Conservation (phyloP, 2,888 invertebrate genomes). For the Euproctis similis region DNA sequence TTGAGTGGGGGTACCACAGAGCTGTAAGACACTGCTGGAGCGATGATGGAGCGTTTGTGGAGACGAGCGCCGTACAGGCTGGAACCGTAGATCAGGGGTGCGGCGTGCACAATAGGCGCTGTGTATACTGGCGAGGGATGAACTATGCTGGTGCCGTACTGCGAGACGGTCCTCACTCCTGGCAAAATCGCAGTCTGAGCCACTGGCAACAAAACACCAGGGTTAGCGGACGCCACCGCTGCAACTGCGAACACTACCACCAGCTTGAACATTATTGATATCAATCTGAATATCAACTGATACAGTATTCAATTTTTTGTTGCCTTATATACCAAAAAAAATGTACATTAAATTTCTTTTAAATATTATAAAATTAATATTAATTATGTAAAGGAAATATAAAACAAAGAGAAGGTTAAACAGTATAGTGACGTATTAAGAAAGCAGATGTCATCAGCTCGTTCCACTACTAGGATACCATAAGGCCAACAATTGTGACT, state of each 20-base stretch:
- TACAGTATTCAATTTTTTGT: too few relatives aligned
- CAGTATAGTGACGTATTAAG: too few relatives aligned
- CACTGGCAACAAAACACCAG: conserved; percentile 40
- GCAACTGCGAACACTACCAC: conserved; percentile 78
- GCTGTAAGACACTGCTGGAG: conserved; percentile 9
- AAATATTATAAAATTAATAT: too few relatives aligned
- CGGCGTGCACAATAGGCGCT: conserved; percentile 30
- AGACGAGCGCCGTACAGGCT: conserved; percentile 30
- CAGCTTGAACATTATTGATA: conserved; percentile 66
- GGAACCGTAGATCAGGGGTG: conserved; percentile 36
- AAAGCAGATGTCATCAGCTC: too few relatives aligned
- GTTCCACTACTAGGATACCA: too few relatives aligned
- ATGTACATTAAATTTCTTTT: too few relatives aligned
- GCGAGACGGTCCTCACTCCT: conserved; percentile 8
- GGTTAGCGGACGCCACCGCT: conserved; percentile 75
- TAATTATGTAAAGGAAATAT: too few relatives aligned
- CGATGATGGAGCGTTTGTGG: conserved; percentile 46
- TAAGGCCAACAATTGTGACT: too few relatives aligned
- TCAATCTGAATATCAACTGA: conserved; percentile 58
- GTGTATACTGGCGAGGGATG: conserved; percentile 37
- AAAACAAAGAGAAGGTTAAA: too few relatives aligned
- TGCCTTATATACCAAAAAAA: too few relatives aligned
- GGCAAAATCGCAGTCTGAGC: conserved; percentile 37
- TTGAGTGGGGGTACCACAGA: conserved; percentile 18
- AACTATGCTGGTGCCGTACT: conserved; percentile 12